Base-by-base conservation (phyloP, 2,888 invertebrate genomes). In the Drosophila affinis region DNA sequence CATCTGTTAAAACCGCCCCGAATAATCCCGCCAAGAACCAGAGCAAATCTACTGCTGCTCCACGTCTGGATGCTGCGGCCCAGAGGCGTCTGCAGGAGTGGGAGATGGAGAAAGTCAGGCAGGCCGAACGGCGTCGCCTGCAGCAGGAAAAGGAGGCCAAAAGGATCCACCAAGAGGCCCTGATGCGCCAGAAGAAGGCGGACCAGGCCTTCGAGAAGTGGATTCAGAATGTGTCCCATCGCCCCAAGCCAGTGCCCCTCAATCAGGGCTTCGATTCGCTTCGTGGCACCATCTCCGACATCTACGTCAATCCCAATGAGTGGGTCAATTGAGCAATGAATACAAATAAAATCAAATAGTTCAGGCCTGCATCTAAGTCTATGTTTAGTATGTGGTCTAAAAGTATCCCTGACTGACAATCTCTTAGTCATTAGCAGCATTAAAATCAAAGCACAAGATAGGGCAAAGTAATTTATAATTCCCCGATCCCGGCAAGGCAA, bases 221-320 rank as follows among this genome's bases (percentile, higher is more conserved):
- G 92, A 57, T 91, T 10, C 86, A 89, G 51, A 85, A 81, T 10
- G 92, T 84, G 9, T 78, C 77, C 0, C 78, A 89, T 3, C 90
- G 91, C 48, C 92, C 92, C 7, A 92, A 92, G 46, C 92, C 92
- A 3, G 92, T 92, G 51, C 92, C 92, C 2, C 79, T 91, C 3
- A 91, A 91, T 68, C 89, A 89, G 21, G 92, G 92, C 10, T 76
- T 92, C 3, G 71, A 88, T 14, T 89, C 92, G 3, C 77, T 92
- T 29, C 90, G 90, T 21, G 92, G 92, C 39, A 91, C 92, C 1
- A 73, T 92, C 58, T 91, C 92, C 3, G 64, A 87, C 29, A 88
- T 91, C 21, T 92, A 86, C 65, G 67, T 92, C 2, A 92, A 92
- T 84, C 92, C 92, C 18, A 90, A 89, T 39, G 82, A 88, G 56